These are phyloP conservation scores for Harpalus rufipes DNA, from an alignment of 2,888 invertebrate species.

Conservation along the genomic window DNA sequence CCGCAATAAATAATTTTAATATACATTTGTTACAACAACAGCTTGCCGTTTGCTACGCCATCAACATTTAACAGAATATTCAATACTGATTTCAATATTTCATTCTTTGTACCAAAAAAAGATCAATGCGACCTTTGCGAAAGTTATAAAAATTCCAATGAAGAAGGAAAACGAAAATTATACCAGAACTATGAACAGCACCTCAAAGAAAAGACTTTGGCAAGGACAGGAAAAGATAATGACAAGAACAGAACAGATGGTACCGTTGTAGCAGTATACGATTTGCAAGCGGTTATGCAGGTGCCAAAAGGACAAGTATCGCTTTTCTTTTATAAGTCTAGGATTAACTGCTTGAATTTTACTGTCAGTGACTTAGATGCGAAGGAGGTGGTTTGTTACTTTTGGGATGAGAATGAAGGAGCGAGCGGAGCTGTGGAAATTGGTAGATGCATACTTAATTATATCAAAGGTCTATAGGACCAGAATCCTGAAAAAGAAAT, in stretches of 20 bases:
- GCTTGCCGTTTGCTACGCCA: conserved; percentile 7
- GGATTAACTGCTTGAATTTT: conserved; percentile 69
- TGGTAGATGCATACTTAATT: conserved; percentile 69
- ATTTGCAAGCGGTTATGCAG: conserved; percentile 68
- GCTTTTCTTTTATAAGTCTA: conserved; percentile 70
- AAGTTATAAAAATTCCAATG: conserved; percentile 6
- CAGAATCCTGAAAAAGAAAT: conserved; percentile 65
- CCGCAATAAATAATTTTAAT: too few species aligned
- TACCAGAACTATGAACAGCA: neutral
- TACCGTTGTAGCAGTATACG: conserved; percentile 64
- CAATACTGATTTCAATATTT: neutral
- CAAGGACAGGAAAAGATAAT: conserved; percentile 31
- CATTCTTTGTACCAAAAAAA: conserved; percentile 7
- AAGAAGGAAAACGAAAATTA: neutral
- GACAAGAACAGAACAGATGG: conserved; percentile 20
- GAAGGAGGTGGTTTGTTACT: conserved; percentile 69
- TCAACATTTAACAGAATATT: conserved; percentile 27
- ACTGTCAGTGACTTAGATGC: conserved; percentile 69
- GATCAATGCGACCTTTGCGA: conserved; percentile 29
- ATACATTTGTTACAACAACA: neutral
- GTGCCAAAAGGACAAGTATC: conserved; percentile 69
- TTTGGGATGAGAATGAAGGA: conserved; percentile 72
- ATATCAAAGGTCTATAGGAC: conserved; percentile 64
- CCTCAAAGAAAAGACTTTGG: conserved; percentile 23
- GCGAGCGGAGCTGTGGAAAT: conserved; percentile 68